Evolutionary conservation across 2,113 vertebrate genomes (phyloP), one percentile per base, ranked within the genome.

Genomic region (Pitta sordida): DNA sequence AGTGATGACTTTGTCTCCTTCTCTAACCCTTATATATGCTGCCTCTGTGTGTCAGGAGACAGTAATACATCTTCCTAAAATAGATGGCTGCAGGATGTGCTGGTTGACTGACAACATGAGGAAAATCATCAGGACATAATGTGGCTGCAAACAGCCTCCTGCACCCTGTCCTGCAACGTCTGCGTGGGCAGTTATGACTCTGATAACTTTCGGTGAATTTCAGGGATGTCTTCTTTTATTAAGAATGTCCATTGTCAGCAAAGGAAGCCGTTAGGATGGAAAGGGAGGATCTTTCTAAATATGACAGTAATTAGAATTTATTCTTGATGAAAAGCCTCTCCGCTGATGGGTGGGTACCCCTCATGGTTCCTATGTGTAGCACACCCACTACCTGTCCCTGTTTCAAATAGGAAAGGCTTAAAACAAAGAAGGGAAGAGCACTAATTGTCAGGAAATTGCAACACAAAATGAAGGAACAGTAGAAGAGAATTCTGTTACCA

Each of bases 351-450:
- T 91, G 85, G 91, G 69, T 90, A 78, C 75, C 44, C 55, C 3
- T 2, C 67, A 12, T 23, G 51, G 87, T 95, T 96, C 91, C 87
- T 83, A 16, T 63, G 84, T 1, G 2, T 19, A 74, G 91, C 94
- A 95, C 87, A 91, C 84, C 82, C 93, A 93, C 51, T 90, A 83
- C 75, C 85, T 90, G 56, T 91, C 75, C 82, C 91, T 0, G 3
- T 75, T 89, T 81, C 82, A 86, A 70, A 89, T 90, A 91, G 95
- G 96, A 96, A 95, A 64, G 48, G 85, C 93, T 93, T 93, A 77
- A 90, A 94, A 96, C 93, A 96, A 95, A 96, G 89, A 56, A 91
- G 87, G 94, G 89, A 95, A 96, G 79, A 91, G 22, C 78, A 17
- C 48, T 94, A 67, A 96, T 94, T 96, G 48, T 70, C 85, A 94